These are phyloP conservation scores for Dolichoris vasculosae DNA, from an alignment of 1,140 invertebrate species.

Conservation along the genomic window DNA sequence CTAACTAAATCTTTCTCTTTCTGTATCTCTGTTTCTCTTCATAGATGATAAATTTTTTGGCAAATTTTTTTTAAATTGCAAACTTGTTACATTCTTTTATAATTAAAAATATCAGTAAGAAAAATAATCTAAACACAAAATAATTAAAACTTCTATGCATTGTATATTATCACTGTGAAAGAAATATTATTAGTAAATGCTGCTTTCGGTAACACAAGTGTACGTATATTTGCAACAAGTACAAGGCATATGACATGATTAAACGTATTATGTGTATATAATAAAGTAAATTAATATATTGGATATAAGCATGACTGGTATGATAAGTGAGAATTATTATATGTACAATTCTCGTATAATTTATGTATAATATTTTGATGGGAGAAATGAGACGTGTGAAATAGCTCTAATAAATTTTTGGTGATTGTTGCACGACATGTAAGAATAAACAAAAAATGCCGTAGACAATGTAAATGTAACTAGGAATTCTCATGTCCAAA, in stretches of 20 bases:
- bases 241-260: background rate
- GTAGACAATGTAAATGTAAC: conserved; percentile 2
- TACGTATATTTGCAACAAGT: background rate
- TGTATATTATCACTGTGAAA: background rate
- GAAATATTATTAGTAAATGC: background rate
- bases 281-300: background rate
- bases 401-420: background rate
- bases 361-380: background rate
- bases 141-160: background rate
- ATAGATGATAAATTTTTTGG: too few relatives aligned
- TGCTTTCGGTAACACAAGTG: background rate
- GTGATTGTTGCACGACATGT: background rate
- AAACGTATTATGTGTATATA: background rate
- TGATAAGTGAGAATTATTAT: background rate
- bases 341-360: background rate
- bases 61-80: too few relatives aligned
- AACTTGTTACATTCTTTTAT: too few relatives aligned
- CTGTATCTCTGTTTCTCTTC: too few relatives aligned
- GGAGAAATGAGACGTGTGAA: background rate
- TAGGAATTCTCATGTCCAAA: background rate
- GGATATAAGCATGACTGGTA: background rate
- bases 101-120: background rate
- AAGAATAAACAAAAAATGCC: background rate
- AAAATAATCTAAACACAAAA: background rate
- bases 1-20: too few relatives aligned